These are phyloP conservation scores for Chrysochloris asiatica DNA, from an alignment of 2,113 vertebrate genomes.

Conservation along the genomic window DNA sequence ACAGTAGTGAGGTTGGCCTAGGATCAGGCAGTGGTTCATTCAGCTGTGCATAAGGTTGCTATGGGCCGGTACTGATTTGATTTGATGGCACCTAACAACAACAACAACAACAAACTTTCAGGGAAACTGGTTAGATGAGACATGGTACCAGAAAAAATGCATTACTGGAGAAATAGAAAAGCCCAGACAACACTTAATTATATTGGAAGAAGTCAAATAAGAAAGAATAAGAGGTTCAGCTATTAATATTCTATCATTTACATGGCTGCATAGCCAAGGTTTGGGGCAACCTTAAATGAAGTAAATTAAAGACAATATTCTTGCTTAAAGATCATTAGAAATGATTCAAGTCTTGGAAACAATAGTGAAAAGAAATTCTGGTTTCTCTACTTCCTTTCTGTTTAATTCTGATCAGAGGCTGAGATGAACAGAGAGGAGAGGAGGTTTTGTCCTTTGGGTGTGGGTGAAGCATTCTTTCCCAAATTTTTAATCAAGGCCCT, in stretches of 20 bases:
- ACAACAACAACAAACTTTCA: too few species aligned
- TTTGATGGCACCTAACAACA: too few species aligned
- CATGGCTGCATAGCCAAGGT: background rate
- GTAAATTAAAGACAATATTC: background rate
- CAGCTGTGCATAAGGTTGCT: too few species aligned
- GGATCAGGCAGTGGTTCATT: too few species aligned
- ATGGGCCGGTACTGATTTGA: too few species aligned
- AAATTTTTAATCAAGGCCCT: conserved; percentile 6
- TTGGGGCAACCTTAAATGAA: background rate
- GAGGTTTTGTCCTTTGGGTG: background rate
- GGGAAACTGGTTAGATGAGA: background rate
- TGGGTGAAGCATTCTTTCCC: conserved; percentile 5
- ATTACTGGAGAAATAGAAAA: background rate
- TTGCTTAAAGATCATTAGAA: conserved; percentile 24
- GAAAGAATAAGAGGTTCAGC: background rate
- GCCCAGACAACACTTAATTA: background rate
- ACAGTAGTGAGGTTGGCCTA: too few species aligned
- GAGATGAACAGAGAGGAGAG: background rate
- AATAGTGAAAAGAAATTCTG: background rate
- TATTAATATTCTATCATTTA: background rate
- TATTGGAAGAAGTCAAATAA: too few species aligned
- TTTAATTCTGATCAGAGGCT: background rate
- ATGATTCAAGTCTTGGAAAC: background rate
- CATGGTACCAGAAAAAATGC: background rate
- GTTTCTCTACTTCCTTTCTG: background rate